Evolutionary conservation across 2,113 vertebrate genomes (phyloP).

Genomic region (Heteronetta atricapilla): DNA sequence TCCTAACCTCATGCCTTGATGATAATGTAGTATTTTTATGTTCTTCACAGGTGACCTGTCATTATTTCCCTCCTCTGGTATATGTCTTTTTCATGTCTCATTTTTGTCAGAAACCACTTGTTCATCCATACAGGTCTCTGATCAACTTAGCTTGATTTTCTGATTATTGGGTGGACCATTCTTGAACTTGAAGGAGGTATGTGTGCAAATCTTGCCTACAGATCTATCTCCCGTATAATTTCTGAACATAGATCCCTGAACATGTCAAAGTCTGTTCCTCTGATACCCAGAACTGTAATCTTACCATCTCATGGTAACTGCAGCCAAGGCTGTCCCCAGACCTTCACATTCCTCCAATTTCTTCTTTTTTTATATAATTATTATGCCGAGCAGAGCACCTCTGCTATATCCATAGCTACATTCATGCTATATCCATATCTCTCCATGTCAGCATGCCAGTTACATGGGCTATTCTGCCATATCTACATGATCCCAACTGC

Average conservation of each 20-base stretch:
- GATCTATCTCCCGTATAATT: not conserved
- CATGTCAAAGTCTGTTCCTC: not conserved
- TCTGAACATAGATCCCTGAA: not conserved
- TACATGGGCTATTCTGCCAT: not conserved
- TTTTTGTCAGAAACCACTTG: not conserved
- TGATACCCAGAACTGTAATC: not conserved
- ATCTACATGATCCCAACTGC: not conserved
- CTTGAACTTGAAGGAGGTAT: not conserved
- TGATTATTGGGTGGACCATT: not conserved
- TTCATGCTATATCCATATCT: not conserved
- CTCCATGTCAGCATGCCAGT: not conserved
- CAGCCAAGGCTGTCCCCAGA: not conserved
- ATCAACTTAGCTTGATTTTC: not conserved
- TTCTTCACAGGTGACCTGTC: not conserved
- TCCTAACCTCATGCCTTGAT: not conserved
- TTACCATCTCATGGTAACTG: not conserved
- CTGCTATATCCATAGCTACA: not conserved
- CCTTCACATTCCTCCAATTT: not conserved
- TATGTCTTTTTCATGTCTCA: not conserved
- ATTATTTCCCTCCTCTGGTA: not conserved
- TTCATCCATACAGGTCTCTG: not conserved
- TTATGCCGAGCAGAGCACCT: not conserved
- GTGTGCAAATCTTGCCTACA: not conserved
- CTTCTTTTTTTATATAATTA: not conserved
- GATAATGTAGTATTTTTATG: not conserved